Conservation (phyloP, 2,888 invertebrate genomes). For the Orthosia cruda region DNA sequence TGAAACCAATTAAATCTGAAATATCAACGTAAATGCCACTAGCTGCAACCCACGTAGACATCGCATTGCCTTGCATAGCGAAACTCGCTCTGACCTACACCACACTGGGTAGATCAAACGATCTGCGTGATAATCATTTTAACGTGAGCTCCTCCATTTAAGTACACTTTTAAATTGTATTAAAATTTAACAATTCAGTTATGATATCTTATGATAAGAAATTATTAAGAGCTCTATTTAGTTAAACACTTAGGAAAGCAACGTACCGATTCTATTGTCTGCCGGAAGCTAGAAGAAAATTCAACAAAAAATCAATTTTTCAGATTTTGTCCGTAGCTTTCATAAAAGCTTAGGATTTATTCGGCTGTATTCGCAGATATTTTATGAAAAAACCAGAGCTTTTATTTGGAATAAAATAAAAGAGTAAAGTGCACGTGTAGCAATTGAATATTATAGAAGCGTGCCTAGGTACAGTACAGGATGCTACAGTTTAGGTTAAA, state of each 20-base stretch:
- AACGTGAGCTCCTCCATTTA: not conserved
- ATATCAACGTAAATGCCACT: not conserved
- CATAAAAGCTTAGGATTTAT: slow-evolving; percentile 20
- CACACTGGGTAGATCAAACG: slow-evolving; percentile 28
- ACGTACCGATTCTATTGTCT: not conserved
- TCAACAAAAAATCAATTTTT: not conserved
- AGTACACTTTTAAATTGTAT: not conserved
- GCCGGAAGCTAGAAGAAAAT: not conserved
- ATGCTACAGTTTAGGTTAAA: slow-evolving; percentile 66
- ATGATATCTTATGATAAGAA: not conserved
- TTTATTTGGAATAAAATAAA: slow-evolving; percentile 17
- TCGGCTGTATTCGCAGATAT: slow-evolving; percentile 20
- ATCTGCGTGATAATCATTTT: slow-evolving; percentile 22
- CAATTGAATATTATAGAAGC: slow-evolving; percentile 30
- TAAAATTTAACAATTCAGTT: not conserved
- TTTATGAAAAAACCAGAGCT: slow-evolving; percentile 2
- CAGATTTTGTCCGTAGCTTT: slow-evolving; percentile 15
- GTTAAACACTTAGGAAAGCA: not conserved
- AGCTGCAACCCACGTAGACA: not conserved
- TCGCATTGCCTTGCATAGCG: not conserved
- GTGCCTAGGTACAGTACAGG: slow-evolving; percentile 51
- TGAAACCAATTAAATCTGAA: slow-evolving; percentile 1
- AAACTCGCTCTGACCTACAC: not conserved
- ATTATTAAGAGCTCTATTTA: slow-evolving; percentile 6
- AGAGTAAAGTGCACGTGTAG: not conserved